Evolutionary conservation across 2,797 vertebrate species (phyloP), one percentile per base, ranked within the genome.

Genomic region (Microchirus variegatus): DNA sequence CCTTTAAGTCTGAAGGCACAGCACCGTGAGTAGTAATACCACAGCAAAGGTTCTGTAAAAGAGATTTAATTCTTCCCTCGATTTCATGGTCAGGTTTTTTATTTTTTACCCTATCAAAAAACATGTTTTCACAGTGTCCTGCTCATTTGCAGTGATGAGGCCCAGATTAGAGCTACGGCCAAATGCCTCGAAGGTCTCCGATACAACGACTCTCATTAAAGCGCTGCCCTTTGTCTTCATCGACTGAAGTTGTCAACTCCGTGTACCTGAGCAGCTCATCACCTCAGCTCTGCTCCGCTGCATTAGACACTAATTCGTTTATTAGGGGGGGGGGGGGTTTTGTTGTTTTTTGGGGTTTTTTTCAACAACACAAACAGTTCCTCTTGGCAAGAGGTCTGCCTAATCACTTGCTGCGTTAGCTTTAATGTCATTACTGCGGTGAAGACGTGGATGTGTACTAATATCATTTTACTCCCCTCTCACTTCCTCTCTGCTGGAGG

Each of bases 341-440:
- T n/a, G n/a, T n/a, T n/a, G n/a, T n/a, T 60, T 55, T 63, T 56
- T 31, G 31, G 31, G 7, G n/a, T n/a, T 31, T 31, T 42, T 42
- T 42, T 14, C 69, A 65, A 78, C 37, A 50, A 71, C 18, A 0
- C 31, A 51, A 65, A 66, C 65, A 52, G 11, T 26, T 59, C 40
- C n/a, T 67, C 51, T 46, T 19, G 3, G 16, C 15, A 16, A 65
- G 58, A 47, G 6, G 67, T 70, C 75, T 10, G 59, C 52, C 31
- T 84, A 78, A 80, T 79, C 81, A 73, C 67, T 45, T n/a, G 26
- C 40, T 14, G 69, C 77, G 75, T 80, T 73, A 73, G 74, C 58
- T 53, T 47, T 78, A 77, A 83, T 66, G 74, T 77, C 22, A 15
- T 87, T 80, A 78, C 49, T n/a, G 26, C 17, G 0, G 59, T 82